Evolutionary conservation across 2,113 vertebrate genomes (phyloP), one percentile per base, ranked within the genome.

Genomic region (Larimichthys crocea): DNA sequence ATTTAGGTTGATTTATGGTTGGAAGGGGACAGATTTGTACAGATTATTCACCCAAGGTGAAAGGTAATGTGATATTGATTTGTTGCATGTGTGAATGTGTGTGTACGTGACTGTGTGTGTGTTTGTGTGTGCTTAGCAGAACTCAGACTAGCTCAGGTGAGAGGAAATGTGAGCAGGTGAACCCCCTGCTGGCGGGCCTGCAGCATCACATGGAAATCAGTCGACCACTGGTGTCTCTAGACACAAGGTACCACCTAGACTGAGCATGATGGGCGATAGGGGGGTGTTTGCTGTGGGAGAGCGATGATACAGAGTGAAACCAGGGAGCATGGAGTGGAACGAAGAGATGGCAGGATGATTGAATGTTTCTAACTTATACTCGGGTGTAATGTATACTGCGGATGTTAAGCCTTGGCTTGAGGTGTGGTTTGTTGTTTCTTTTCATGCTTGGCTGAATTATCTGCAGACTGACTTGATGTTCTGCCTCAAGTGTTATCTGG

Each of bases 151-250:
- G 88, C 55, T 92, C 92, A 90, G 83, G 66, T 69, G 84, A 82
- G 66, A 85, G 72, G 77, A 91, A 91, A 91, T 87, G 84, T 89
- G 93, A 94, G 76, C 88, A 90, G 83, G 89, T 86, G 90, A 93
- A 93, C 89, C 92, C 94, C 82, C 92, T 95, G 87, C 92, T 95
- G 92, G 89, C 55, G 19, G 93, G 88, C n/a, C 89, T 87, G 84
- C 90, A 92, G 74, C 88, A 93, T 76, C 92, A 92, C 90, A 88
- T 64, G 71, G 91, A 94, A 66, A 78, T 77, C 83, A 84, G 88
- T 88, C 62, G 24, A 76, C 86, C 91, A 19, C 52, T 79, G 68
- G 57, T 89, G 86, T 82, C 79, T 78, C 63, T 91, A 78, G 84
- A 89, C 22, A 53, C 73, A 64, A 95, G 95, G 95, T 96, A 95